phyloP scores from a whole-genome alignment of 1,140 invertebrate species.

The Plectus sambesii region DNA sequence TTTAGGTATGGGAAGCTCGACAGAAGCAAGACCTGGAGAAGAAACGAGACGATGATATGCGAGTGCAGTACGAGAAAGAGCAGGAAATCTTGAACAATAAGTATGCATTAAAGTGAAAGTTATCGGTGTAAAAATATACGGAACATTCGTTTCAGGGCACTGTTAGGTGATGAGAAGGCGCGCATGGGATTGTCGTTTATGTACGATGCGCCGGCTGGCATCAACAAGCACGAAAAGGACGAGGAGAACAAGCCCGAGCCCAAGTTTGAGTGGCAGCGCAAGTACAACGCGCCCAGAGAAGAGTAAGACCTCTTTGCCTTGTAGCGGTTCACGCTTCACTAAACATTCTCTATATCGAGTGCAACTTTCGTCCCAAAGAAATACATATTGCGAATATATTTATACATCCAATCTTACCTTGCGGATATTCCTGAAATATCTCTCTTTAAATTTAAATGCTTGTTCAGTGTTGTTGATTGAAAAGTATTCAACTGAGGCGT shows the following conservation, averaged over 20 bases:
- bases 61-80: constrained; percentile 94
- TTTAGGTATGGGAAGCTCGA: constrained; percentile 97
- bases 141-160: constrained; percentile 58
- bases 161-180: constrained; percentile 95
- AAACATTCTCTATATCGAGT: too few relatives aligned
- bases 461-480: too few relatives aligned
- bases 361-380: too few relatives aligned
- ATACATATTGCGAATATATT: not conserved
- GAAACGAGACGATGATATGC: constrained; percentile 91
- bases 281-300: constrained; percentile 94
- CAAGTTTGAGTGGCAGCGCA: constrained; percentile 98
- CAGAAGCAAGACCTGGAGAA: constrained; percentile 92
- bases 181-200: constrained; percentile 98
- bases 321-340: too few relatives aligned
- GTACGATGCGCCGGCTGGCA: constrained; percentile 96
- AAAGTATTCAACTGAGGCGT: not conserved
- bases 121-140: constrained; percentile 11
- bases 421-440: not conserved
- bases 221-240: constrained; percentile 53
- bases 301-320: constrained; percentile 53
- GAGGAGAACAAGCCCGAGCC: constrained; percentile 76
- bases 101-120: constrained; percentile 51
- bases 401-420: not conserved
- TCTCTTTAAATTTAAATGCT: too few relatives aligned
- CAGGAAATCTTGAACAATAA: constrained; percentile 96